Evolutionary conservation across 2,113 vertebrate genomes (phyloP).

Genomic region (Stictonetta naevosa): DNA sequence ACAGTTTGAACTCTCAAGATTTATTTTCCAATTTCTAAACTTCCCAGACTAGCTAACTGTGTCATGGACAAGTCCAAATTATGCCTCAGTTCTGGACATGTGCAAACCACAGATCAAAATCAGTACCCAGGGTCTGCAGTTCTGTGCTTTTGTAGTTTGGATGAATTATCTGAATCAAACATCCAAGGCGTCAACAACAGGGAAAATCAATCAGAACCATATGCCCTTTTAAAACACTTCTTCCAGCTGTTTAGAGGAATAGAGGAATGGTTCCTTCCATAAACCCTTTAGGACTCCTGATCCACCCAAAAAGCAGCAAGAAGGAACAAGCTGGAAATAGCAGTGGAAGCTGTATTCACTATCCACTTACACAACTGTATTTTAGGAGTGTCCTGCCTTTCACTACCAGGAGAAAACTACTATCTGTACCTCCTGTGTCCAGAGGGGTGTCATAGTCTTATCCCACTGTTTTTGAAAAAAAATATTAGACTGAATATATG

Average conservation of each 20-base stretch:
- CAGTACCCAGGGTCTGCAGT: neutral
- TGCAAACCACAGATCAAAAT: slow-evolving; percentile 29
- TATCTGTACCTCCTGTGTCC: neutral
- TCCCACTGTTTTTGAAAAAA: neutral
- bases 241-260: neutral
- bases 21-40: neutral
- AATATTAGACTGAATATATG: neutral
- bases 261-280: neutral
- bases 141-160: slow-evolving; percentile 9
- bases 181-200: neutral
- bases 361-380: neutral
- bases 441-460: neutral
- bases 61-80: neutral
- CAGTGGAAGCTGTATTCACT: neutral
- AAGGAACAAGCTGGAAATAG: neutral
- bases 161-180: slow-evolving; percentile 28
- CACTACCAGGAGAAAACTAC: neutral
- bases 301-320: neutral
- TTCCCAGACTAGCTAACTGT: neutral
- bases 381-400: neutral
- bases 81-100: neutral
- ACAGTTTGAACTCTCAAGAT: neutral
- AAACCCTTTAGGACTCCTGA: neutral
- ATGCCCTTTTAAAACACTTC: neutral
- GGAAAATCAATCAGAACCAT: slow-evolving; percentile 11